Evolutionary conservation across 1,140 invertebrate species (phyloP), one percentile per base, ranked within the genome.

Genomic region (Drosophila chauvacae): DNA sequence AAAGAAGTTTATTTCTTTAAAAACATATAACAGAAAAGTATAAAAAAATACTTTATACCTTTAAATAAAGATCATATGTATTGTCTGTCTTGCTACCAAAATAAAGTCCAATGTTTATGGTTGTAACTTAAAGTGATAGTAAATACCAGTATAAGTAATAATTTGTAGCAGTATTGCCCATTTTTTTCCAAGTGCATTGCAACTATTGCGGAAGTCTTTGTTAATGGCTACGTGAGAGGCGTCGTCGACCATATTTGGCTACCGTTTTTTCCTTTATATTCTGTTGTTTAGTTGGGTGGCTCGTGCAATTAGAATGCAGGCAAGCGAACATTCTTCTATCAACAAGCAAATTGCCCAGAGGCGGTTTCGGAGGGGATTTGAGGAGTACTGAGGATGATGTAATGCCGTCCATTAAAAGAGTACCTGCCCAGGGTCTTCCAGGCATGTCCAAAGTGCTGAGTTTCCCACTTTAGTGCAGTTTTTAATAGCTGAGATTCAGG

Each of bases 291-390:
- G 68, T 50, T 68, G 63, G 63, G 60, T 76, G 65, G 66, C 61
- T 59, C 59, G 45, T 86, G 83, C 83, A 86, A 87, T 86, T 87
- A 86, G 83, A 86, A 87, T 87, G 83, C 83, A 86, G 66, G 75
- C 81, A 71, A 55, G 77, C 71, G 62, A 66, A 72, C 79, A 88
- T 87, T 87, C 79, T 81, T 86, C 57, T 50, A 50, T 76, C 61
- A 57, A 62, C 62, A 63, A 59, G 65, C 59, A 77, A 78, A 78
- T 77, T 78, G 55, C 73, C 73, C 42, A 16, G 16, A 18, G 51
- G 72, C 66, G 26, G n/a, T 3, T 20, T 45, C 6, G 1, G 11
- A 18, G 44, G 13, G 28, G 13, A 20, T 35, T 0, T 16, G 39
- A n/a, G 55, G 20, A 30, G 18, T 14, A 26, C 13, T 11, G 57